A percentile compares a stretch with the other conserved stretches of the same genome.
phyloP scores from a whole-genome alignment of 2,797 vertebrate species.

The Molossus alvarezi region DNA sequence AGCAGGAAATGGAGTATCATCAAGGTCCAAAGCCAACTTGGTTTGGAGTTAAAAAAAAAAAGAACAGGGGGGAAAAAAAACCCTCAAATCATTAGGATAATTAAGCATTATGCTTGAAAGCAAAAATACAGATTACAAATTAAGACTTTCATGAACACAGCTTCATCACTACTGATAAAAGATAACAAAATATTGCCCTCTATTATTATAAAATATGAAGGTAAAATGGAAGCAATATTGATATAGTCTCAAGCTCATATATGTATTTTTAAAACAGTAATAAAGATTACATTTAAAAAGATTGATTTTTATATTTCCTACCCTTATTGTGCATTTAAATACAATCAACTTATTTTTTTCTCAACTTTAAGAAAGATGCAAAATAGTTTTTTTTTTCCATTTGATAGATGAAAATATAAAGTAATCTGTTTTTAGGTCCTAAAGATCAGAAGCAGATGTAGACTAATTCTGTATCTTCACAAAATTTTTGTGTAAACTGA shows the following conservation, averaged over 20 bases:
- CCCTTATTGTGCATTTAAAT: slow-evolving; percentile 35
- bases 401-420: slow-evolving; percentile 55
- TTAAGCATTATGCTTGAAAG: slow-evolving; percentile 57
- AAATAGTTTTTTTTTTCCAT: slow-evolving; percentile 48
- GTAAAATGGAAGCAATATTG: slow-evolving; percentile 54
- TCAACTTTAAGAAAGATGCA: slow-evolving; percentile 41
- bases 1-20: slow-evolving; percentile 84
- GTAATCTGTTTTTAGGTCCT: slow-evolving; percentile 34
- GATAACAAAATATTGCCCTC: neutral
- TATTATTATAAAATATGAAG: slow-evolving; percentile 26
- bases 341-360: slow-evolving; percentile 62
- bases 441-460: slow-evolving; percentile 57
- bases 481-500: slow-evolving; percentile 49
- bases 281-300: slow-evolving; percentile 59
- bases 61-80: neutral
- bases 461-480: slow-evolving; percentile 46
- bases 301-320: slow-evolving; percentile 45
- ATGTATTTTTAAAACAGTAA: slow-evolving; percentile 41
- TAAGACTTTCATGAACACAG: slow-evolving; percentile 13
- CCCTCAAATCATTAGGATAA: slow-evolving; percentile 27
- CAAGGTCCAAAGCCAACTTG: slow-evolving; percentile 81
- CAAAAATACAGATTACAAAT: slow-evolving; percentile 58
- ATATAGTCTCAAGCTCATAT: neutral
- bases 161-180: slow-evolving; percentile 60
- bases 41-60: slow-evolving; percentile 7